Percentiles rank a stretch among this genome's conserved stretches.
phyloP scores from a whole-genome alignment of 2,797 vertebrate species.

The Morus bassanus region DNA sequence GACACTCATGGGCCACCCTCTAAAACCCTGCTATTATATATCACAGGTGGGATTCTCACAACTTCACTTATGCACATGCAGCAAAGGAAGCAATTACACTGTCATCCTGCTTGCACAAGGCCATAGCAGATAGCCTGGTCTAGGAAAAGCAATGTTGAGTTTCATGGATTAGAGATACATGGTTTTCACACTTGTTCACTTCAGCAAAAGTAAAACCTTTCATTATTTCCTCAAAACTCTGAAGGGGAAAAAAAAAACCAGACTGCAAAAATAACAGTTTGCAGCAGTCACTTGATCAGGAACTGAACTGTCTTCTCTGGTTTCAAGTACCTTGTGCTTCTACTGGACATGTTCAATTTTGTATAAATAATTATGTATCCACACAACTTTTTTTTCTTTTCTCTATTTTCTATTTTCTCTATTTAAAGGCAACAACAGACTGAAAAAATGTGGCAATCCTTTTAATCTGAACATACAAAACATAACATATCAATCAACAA shows the following conservation, averaged over 20 bases:
- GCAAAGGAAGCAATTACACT: neutral
- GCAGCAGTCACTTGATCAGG: accelerated
- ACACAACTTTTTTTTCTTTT: neutral
- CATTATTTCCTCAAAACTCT: neutral
- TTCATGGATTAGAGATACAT: neutral
- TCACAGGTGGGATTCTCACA: neutral
- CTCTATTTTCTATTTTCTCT: too few relatives aligned
- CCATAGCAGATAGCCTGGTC: neutral
- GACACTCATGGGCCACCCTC: neutral
- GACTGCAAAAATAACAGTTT: neutral
- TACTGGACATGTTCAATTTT: neutral
- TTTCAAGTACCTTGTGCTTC: neutral
- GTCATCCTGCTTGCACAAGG: too few relatives aligned
- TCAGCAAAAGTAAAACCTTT: neutral
- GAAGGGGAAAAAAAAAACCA: neutral
- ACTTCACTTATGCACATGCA: neutral
- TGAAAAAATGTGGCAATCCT: neutral
- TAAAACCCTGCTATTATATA: neutral
- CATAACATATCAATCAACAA: neutral
- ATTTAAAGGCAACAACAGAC: neutral
- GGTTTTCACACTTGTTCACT: neutral
- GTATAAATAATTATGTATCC: neutral
- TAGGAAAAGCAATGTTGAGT: neutral
- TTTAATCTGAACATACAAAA: neutral
- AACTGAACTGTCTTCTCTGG: neutral